Conservation (phyloP, 2,797 vertebrate species). For the Diplodus puntazzo region DNA sequence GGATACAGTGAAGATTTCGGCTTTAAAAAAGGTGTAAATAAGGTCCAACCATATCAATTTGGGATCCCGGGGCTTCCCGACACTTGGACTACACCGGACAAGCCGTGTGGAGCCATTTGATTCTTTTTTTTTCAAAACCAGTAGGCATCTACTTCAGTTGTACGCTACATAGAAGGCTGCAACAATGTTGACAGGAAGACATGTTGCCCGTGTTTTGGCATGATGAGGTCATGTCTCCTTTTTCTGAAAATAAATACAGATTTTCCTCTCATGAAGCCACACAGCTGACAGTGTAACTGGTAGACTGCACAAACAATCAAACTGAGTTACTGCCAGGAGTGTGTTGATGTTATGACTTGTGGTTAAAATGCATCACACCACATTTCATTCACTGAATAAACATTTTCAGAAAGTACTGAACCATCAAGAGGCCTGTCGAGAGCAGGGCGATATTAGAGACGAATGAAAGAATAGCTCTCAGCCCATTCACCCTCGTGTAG, state of each 20-base stretch:
- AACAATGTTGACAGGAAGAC: not conserved
- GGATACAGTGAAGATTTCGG: too few relatives aligned
- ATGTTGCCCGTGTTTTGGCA: not conserved
- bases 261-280: not conserved
- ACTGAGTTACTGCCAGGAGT: not conserved
- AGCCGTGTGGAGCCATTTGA: too few relatives aligned
- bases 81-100: too few relatives aligned
- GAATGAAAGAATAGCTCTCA: conserved; percentile 6
- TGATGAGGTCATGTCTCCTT: not conserved
- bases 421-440: conserved; percentile 7
- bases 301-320: not conserved
- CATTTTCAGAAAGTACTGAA: conserved; percentile 11
- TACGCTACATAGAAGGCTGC: too few relatives aligned
- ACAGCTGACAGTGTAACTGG: not conserved
- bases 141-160: too few relatives aligned
- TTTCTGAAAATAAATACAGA: not conserved
- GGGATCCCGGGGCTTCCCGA: too few relatives aligned
- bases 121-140: too few relatives aligned
- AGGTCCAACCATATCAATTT: too few relatives aligned
- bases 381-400: conserved; percentile 22
- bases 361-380: not conserved
- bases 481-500: not conserved
- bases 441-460: conserved; percentile 15
- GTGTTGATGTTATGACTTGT: not conserved
- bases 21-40: too few relatives aligned